Evolutionary conservation across 2,113 vertebrate species (phyloP), one percentile per base, ranked within the genome.

Genomic region (Emberiza fucata): DNA sequence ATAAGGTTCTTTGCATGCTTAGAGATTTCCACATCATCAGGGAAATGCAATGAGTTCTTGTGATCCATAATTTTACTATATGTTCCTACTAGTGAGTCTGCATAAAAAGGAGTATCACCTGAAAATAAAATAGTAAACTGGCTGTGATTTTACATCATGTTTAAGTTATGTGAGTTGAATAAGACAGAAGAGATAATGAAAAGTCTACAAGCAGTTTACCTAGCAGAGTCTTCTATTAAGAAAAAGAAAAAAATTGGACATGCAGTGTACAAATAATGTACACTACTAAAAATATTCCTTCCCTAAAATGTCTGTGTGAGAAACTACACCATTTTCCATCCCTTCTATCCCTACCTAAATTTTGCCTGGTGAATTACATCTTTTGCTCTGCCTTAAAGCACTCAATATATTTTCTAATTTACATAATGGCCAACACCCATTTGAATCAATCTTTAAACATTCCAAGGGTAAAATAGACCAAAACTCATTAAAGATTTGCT

Each of bases 51-150:
- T 23, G 99, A 99, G 97, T 99, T 99, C 97, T 99, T 99, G 94
- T 99, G 99, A 98, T 99, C 99, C 99, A 99, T 99, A 97, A 99
- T 99, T 98, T 99, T 99, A 98, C 99, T 99, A 50, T 99, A 99
- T 0, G 99, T 99, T 97, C 99, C 99, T 87, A 99, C 99, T 92
- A 99, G 97, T 2, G 99, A 99, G 97, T 99, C 99, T 6, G 99
- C 99, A 77, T 99, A 99, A 98, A 99, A 99, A 5, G 99, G 99
- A 45, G 99, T 99, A 96, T 99, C 99, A 0, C 99, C 99, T 99
- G 92, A 91, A 98, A 97, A 95, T 21, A 92, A 96, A 96, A 89
- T 11, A 72, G 39, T 37, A 39, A 81, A 56, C 2, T 50, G 24
- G 53, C 40, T 47, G 33, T 40, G 37, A 89, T 61, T 94, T 51